Percentiles rank a stretch among this genome's conserved stretches.
Conservation (phyloP, 2,113 vertebrate species). For the Syngnathus scovelli region DNA sequence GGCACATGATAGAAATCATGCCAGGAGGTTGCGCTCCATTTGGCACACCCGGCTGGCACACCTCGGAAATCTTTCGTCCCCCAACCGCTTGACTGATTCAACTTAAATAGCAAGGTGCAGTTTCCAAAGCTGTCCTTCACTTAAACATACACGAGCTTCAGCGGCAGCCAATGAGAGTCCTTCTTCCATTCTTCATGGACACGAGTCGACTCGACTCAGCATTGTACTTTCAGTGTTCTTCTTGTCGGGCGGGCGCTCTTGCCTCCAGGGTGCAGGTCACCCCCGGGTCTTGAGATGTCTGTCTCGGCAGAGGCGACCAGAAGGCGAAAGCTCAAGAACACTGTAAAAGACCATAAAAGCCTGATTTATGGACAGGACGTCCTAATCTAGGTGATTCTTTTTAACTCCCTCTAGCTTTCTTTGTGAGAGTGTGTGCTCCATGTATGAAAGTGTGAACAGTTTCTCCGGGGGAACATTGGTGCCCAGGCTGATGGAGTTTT, state of each 20-base stretch:
- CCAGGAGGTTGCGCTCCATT: slow-evolving; percentile 20
- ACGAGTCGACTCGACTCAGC: slow-evolving; percentile 30
- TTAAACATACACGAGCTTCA: not conserved
- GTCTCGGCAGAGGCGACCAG: slow-evolving; percentile 20
- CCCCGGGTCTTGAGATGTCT: slow-evolving; percentile 23
- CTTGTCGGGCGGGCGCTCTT: slow-evolving; percentile 20
- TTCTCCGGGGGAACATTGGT: no score
- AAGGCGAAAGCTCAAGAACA: slow-evolving; percentile 40
- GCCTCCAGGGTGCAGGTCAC: slow-evolving; percentile 36
- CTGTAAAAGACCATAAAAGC: slow-evolving; percentile 43
- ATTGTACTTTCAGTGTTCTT: slow-evolving; percentile 18
- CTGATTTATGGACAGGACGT: slow-evolving; percentile 50
- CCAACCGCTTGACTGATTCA: slow-evolving; percentile 1
- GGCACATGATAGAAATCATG: slow-evolving; percentile 37
- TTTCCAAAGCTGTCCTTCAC: not conserved
- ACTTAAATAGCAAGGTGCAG: not conserved
- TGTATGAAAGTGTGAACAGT: not conserved
- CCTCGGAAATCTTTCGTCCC: slow-evolving; percentile 16
- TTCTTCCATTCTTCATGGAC: not conserved
- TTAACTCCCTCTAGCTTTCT: not conserved
- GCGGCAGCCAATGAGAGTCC: not conserved
- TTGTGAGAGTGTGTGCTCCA: not conserved
- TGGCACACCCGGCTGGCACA: not conserved
- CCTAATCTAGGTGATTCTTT: slow-evolving; percentile 28
- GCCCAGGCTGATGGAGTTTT: no score